Base-by-base conservation (phyloP, 2,888 invertebrate genomes). In the Hybos culiciformis region DNA sequence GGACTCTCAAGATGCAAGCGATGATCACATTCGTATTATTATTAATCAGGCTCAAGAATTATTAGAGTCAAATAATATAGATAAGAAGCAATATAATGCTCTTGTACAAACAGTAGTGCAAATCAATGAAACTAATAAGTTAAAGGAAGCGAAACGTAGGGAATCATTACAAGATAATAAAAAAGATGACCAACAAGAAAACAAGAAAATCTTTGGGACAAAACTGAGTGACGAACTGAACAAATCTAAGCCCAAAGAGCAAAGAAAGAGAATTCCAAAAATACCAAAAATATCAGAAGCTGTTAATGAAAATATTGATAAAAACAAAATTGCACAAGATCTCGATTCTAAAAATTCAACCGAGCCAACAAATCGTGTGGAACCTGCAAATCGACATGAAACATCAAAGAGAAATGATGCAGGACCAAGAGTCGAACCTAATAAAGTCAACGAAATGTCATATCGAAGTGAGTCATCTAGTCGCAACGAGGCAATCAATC, bases 11-110 rank as follows among this genome's bases (percentile, higher is more conserved):
- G 72, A 72, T 52, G 72, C 72, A 44, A 70, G 74, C 49, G 75
- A 79, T 50, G 74, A 74, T 46, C 79, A 79, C 44, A 80, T 83
- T 52, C 79, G 83, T 46, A 79, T 80, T 36, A 85, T 87, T 46
- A 78, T 87, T 59, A 75, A 77, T 9, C 84, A 86, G 56, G 91
- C 90, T 1, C 84, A 86, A 46, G 82, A 83, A 53, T 78, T 83
- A 53, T 74, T 80, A 47, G 78, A 77, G 48, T 77, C 78, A 41
- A 85, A 88, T 1, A 75, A 75, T 37, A 74, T 87, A 45, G 78
- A 80, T 40, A 77, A 78, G 56, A 77, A 74, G 24, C 81, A 85
- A 55, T 83, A 83, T 59, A 79, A 80, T 52, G 77, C 78, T 9
- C 67, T 86, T 15, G 76, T 87, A 61, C 80, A 78, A 59, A 83